phyloP scores from a whole-genome alignment of 2,113 vertebrate species.

The Isurus oxyrinchus region DNA sequence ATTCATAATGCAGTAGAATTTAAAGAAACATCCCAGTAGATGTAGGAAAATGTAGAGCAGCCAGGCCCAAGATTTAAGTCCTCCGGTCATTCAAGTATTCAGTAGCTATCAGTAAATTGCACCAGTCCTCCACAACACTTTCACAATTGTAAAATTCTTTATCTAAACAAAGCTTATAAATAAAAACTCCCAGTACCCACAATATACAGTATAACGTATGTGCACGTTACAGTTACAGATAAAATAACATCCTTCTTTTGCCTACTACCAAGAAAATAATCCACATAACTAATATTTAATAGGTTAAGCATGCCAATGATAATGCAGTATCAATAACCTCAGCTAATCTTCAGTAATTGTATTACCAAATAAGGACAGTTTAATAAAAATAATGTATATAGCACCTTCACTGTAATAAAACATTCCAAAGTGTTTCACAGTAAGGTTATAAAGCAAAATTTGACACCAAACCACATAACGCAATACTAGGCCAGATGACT shows the following conservation, averaged over 20 bases:
- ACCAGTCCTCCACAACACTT: neutral
- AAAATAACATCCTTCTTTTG: neutral
- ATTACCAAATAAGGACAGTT: neutral
- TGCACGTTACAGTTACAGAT: neutral
- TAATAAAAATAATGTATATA: neutral
- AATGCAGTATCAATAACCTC: neutral
- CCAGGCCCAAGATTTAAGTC: neutral
- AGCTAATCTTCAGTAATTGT: neutral
- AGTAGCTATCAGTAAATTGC: neutral
- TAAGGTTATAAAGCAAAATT: neutral
- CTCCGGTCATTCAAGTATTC: neutral
- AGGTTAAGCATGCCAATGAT: neutral
- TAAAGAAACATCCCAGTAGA: neutral
- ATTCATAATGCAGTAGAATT: neutral
- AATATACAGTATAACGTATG: neutral
- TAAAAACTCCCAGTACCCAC: neutral
- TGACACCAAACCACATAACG: neutral
- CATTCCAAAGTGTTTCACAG: too few species aligned
- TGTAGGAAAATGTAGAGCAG: neutral
- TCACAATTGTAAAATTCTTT: neutral
- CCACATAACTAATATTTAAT: neutral
- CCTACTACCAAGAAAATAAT: neutral
- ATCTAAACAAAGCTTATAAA: neutral
- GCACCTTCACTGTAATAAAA: too few species aligned
- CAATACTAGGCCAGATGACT: neutral